phyloP scores from a whole-genome alignment of 2,113 vertebrate genomes.

The Bujurquina vittata region DNA sequence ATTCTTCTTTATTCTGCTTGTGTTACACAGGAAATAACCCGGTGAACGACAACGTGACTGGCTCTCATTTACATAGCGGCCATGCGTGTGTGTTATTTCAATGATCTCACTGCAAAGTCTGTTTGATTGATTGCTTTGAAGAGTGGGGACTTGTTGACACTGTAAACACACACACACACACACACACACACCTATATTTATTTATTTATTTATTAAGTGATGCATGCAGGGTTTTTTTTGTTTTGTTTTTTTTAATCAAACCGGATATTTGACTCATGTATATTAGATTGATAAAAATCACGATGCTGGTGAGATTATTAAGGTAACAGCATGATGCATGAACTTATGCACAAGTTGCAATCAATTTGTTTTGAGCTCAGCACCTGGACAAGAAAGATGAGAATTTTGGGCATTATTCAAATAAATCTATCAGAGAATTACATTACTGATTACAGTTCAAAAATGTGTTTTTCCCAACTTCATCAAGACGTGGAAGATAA shows the following conservation, averaged over 20 bases:
- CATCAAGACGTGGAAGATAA: constrained; percentile 28
- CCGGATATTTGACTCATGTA: background rate
- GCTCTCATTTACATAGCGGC: background rate
- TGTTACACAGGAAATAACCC: constrained; percentile 23
- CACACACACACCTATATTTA: too few relatives aligned
- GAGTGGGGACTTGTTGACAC: background rate
- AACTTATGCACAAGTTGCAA: background rate
- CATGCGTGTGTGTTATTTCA: background rate
- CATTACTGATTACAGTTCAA: constrained; percentile 29
- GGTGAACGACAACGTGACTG: background rate
- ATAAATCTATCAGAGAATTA: constrained; percentile 15
- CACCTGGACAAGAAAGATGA: background rate
- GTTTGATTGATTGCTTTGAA: background rate
- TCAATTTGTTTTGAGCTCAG: background rate
- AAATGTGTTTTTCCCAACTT: background rate
- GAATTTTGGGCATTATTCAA: constrained; percentile 9
- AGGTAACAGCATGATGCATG: background rate
- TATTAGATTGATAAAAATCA: background rate
- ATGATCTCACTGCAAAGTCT: background rate
- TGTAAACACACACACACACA: too few relatives aligned
- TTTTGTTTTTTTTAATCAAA: too few relatives aligned
- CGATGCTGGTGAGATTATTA: background rate
- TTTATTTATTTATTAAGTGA: too few relatives aligned
- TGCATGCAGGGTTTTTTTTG: background rate
- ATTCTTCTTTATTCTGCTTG: constrained; percentile 7